phyloP scores from a whole-genome alignment of 2,797 vertebrate species.

The Schizopygopsis pylzovi region DNA sequence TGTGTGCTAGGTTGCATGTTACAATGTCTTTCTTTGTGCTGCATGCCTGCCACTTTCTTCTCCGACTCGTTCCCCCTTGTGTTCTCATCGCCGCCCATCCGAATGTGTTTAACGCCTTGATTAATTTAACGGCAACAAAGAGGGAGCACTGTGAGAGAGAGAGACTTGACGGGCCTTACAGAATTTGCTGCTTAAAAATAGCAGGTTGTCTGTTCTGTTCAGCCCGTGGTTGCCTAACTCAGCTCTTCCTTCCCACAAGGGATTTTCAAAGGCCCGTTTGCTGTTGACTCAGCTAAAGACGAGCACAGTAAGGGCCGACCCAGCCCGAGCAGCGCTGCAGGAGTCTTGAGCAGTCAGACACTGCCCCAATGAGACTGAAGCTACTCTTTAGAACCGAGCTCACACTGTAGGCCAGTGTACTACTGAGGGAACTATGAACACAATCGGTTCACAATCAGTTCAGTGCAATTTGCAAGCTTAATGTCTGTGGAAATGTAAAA shows the following conservation, averaged over 20 bases:
- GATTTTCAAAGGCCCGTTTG: conserved; percentile 66
- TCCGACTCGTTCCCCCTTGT: conserved; percentile 18
- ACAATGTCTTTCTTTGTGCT: conserved; percentile 80
- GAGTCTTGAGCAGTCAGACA: neutral
- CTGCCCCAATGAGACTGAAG: neutral
- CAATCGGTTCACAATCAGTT: conserved; percentile 1
- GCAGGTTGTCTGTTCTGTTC: conserved; percentile 57
- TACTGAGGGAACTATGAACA: neutral
- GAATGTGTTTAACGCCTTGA: conserved; percentile 54
- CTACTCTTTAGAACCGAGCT: neutral
- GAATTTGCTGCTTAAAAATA: conserved; percentile 68
- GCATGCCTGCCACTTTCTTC: conserved; percentile 59
- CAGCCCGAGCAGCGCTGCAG: conserved; percentile 16
- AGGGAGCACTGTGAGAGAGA: conserved; percentile 19
- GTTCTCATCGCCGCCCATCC: conserved; percentile 28
- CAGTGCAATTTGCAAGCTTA: neutral
- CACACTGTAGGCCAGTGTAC: conserved; percentile 1
- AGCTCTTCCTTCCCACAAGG: conserved; percentile 67
- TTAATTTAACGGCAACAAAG: conserved; percentile 49
- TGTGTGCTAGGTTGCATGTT: conserved; percentile 49
- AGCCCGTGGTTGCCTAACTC: conserved; percentile 63
- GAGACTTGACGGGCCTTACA: conserved; percentile 35
- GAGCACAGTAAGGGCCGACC: conserved; percentile 49
- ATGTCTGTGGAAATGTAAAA: neutral
- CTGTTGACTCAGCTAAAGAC: conserved; percentile 67